phyloP scores from a whole-genome alignment of 2,113 vertebrate genomes.

The Ameiurus melas region DNA sequence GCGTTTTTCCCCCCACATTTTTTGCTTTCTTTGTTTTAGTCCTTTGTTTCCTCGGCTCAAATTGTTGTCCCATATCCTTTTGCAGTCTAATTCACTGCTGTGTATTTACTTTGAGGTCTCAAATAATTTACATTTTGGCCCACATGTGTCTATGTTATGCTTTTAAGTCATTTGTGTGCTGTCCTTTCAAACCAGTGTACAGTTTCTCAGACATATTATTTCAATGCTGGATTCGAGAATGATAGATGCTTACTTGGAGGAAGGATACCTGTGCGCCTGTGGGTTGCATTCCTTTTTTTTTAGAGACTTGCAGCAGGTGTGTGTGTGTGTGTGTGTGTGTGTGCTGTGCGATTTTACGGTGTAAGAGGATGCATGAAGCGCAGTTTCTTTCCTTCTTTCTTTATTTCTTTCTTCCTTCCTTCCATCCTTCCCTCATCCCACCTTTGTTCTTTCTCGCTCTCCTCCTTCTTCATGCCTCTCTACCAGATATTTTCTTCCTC shows the following conservation, averaged over 20 bases:
- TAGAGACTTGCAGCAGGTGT: constrained; percentile 16
- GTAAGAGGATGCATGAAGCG: background rate
- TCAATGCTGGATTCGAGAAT: background rate
- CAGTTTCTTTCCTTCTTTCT: constrained; percentile 31
- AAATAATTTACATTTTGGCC: background rate
- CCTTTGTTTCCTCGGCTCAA: constrained; percentile 4
- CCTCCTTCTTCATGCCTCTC: constrained; percentile 20
- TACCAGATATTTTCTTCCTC: constrained; percentile 21
- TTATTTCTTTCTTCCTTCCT: constrained; percentile 20
- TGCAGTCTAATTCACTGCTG: background rate
- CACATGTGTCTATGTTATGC: background rate
- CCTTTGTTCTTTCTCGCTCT: constrained; percentile 32
- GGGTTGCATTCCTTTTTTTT: background rate
- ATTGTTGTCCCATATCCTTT: background rate
- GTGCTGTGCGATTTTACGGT: background rate
- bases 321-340: constrained; percentile 9
- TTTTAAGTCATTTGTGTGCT: background rate
- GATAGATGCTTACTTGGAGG: background rate
- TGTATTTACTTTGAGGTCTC: background rate
- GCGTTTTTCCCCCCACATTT: background rate
- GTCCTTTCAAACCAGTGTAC: background rate
- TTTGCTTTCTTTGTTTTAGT: constrained; percentile 30
- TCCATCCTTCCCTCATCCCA: constrained; percentile 9
- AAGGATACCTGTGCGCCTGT: background rate
- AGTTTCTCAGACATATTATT: background rate